Evolutionary conservation across 2,888 invertebrate genomes (phyloP), one percentile per base, ranked within the genome.

Genomic region (Horisme vitalbata): DNA sequence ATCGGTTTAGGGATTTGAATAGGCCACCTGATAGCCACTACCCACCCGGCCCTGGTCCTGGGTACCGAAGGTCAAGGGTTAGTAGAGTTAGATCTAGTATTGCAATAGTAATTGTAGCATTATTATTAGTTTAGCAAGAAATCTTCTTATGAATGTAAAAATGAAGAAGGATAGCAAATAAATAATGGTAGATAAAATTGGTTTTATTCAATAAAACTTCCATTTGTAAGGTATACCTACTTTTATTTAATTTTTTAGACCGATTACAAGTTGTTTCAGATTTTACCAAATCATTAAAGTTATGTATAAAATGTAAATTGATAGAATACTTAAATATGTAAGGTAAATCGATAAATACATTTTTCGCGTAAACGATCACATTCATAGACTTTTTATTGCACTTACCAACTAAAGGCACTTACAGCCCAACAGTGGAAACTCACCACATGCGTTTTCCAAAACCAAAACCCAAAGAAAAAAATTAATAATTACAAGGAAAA

Each of bases 401-500:
- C 73, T 79, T 83, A 83, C 10, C 23, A 65, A 55, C 77, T 83
- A 83, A 45, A 75, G 84, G 81, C 86, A 77, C 73, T 72, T 70
- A 63, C 61, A 24, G 57, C 59, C 63, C 75, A 74, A 35, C 50
- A 78, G 86, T 77, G 84, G 69, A 88, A 88, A 82, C 88, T 75
- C 88, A 88, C 88, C 88, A 88, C 88, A 88, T 88, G 86, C 87
- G 65, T 69, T 68, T 57, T 72, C 87, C 85, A 63, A 69, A 68
- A 83, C 85, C 85, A 63, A 71, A 75, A 68, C 75, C 87, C 82
- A 59, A 43, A 53, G 38, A 55, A 10, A 49, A 54, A 1, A 11
- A 32, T 20, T 45, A 41, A 41, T 56, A 57, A 57, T 53, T 50
- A 53, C 55, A 55, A 28, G 14, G 52, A 52, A n/a, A n/a, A n/a